Percentiles rank a stretch among this genome's conserved stretches.
Conservation (phyloP, 2,797 vertebrate species). For the Melanotaenia parkinsoni region DNA sequence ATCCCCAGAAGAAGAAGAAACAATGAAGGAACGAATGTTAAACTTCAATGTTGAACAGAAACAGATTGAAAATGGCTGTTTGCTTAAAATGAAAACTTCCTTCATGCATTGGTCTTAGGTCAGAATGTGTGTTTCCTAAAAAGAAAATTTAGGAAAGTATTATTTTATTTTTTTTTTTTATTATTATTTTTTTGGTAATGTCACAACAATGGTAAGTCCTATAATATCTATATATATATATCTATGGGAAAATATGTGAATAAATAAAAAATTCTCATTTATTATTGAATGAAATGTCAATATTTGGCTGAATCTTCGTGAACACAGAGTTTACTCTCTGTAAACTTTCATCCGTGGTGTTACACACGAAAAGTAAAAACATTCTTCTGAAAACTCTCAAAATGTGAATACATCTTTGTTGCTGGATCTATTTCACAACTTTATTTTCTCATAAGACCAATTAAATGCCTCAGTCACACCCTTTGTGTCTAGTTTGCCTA, state of each 20-base stretch:
- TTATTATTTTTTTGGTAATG: not conserved
- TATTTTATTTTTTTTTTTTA: not conserved
- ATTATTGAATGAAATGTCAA: not conserved
- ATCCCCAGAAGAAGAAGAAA: not conserved
- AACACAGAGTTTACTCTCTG: not conserved
- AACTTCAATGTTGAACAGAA: no score
- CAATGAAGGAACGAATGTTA: no score
- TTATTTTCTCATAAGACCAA: slow-evolving; percentile 43
- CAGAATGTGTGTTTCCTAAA: not conserved
- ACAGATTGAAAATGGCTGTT: not conserved
- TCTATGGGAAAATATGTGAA: not conserved
- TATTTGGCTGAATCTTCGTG: not conserved
- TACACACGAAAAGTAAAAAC: slow-evolving; percentile 5
- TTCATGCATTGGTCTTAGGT: not conserved
- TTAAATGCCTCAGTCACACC: slow-evolving; percentile 57
- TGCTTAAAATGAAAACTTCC: not conserved
- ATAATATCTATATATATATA: not conserved
- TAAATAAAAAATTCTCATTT: not conserved
- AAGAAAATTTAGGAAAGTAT: no score
- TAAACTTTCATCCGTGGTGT: not conserved
- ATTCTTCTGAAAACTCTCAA: not conserved
- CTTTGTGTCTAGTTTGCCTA: slow-evolving; percentile 20
- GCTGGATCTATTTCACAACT: slow-evolving; percentile 31
- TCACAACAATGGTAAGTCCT: accelerated
- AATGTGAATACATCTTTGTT: slow-evolving; percentile 6